Conservation (phyloP, 1,140 invertebrate genomes). For the Drosophila funebris region DNA sequence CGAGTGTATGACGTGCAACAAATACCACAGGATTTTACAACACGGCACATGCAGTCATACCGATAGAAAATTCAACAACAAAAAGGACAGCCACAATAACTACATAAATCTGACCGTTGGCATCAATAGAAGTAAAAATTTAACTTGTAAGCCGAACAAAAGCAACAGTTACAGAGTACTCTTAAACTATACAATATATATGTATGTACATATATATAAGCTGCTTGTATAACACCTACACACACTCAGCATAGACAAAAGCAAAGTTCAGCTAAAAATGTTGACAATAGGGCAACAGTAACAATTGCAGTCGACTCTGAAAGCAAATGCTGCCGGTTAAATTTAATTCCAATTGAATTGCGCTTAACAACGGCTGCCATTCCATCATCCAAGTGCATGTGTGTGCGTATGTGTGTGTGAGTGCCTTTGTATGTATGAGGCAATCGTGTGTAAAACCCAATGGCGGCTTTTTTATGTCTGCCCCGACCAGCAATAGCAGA, state of each 20-base stretch:
- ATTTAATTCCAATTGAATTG: constrained; percentile 66
- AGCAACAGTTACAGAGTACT: constrained; percentile 48
- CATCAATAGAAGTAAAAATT: constrained; percentile 47
- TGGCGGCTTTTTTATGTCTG: constrained; percentile 1
- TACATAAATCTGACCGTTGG: constrained; percentile 43
- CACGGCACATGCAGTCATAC: constrained; percentile 2
- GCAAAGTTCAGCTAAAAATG: constrained; percentile 16
- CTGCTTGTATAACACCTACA: constrained; percentile 2
- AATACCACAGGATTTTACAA: constrained; percentile 59
- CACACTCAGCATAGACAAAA: neutral
- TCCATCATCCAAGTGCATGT: constrained; percentile 17
- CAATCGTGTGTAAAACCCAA: constrained; percentile 41
- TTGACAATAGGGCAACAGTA: constrained; percentile 7
- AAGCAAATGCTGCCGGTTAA: constrained; percentile 23
- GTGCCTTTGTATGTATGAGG: constrained; percentile 1
- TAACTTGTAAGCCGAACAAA: constrained; percentile 66
- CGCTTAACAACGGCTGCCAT: constrained; percentile 46
- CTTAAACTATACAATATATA: constrained; percentile 10
- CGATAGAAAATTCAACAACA: neutral
- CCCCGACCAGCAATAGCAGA: neutral
- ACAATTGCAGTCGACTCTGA: neutral
- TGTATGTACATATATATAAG: constrained; percentile 21
- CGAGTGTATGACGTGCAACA: no score
- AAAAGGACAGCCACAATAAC: constrained; percentile 11
- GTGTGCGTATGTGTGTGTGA: neutral